These are phyloP conservation scores for Etheostoma perlongum DNA, from an alignment of 2,797 vertebrate genomes.

Conservation along the genomic window DNA sequence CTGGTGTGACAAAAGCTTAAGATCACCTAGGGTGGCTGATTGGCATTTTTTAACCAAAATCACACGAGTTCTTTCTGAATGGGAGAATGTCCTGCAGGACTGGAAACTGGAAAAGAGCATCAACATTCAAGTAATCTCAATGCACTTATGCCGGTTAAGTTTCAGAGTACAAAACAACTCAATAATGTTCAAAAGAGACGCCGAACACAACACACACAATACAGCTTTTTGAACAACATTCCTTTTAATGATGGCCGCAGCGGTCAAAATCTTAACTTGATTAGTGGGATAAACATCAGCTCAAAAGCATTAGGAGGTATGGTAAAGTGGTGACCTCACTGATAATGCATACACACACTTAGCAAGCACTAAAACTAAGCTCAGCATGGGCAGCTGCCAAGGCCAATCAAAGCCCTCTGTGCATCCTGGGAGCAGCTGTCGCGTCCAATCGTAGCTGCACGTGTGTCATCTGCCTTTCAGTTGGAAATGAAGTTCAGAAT, in stretches of 20 bases:
- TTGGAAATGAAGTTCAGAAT: constrained; percentile 69
- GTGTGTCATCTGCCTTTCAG: constrained; percentile 81
- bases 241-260: constrained; percentile 59
- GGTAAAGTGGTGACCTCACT: constrained; percentile 77
- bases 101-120: constrained; percentile 37
- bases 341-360: constrained; percentile 77
- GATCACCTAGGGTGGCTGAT: background rate
- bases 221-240: constrained; percentile 48
- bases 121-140: constrained; percentile 35
- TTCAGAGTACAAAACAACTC: constrained; percentile 36
- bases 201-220: constrained; percentile 42
- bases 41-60: constrained; percentile 4
- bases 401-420: constrained; percentile 83
- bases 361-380: constrained; percentile 80
- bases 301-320: constrained; percentile 75
- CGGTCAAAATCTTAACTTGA: constrained; percentile 75
- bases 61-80: background rate
- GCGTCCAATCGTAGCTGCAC: constrained; percentile 76
- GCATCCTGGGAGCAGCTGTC: constrained; percentile 82
- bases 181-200: constrained; percentile 50
- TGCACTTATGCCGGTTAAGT: constrained; percentile 36
- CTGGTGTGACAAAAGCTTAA: background rate
- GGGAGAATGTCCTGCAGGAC: background rate
- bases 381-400: constrained; percentile 81
- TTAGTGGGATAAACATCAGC: constrained; percentile 81